Evolutionary conservation across 2,888 invertebrate species (phyloP), one percentile per base, ranked within the genome.

Genomic region (Scaptomyza reducta): DNA sequence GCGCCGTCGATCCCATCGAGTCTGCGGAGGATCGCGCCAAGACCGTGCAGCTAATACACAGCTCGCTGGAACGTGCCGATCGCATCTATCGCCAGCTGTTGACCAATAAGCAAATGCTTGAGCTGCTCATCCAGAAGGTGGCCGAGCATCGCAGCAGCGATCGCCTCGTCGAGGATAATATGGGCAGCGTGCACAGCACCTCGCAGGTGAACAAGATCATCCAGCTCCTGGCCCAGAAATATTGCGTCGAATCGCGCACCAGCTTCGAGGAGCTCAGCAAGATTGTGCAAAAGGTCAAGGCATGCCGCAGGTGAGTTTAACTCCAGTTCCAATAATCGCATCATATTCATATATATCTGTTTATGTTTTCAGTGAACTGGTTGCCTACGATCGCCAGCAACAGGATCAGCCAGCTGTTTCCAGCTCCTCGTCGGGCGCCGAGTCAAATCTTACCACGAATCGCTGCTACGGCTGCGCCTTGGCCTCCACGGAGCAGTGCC

Each of bases 1-100:
- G 97, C 91, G 98, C 98, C 18, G 98, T 99, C 0, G 99, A 99
- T 92, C 97, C 98, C 11, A 98, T 99, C 22, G 98, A 99, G 91
- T 98, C 96, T 80, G 99, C 99, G 87, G 98, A 99, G 80, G 99
- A 99, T 91, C 94, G 99, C 3, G 97, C 97, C 90, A 98, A 98
- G 92, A 97, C 98, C 68, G 96, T 98, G 25, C 95, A 96, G 38
- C 96, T 96, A 40, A 98, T 99, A 77, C 98, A 98, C 85, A 94
- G 95, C 0, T 92, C 98, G 68, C 92, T 99, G 54, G 98, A 99
- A 87, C 98, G 98, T 89, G 99, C 99, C 0, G 99, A 99, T 91
- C 93, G 97, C 22, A 96, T 98, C 14, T 98, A 99, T 91, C 95
- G 97, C 59, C 97, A 97, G 90, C 93, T 99, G 9, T 96, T 97